These are phyloP conservation scores for Eupithecia exiguata DNA, from an alignment of 2,888 invertebrate species.

Conservation along the genomic window DNA sequence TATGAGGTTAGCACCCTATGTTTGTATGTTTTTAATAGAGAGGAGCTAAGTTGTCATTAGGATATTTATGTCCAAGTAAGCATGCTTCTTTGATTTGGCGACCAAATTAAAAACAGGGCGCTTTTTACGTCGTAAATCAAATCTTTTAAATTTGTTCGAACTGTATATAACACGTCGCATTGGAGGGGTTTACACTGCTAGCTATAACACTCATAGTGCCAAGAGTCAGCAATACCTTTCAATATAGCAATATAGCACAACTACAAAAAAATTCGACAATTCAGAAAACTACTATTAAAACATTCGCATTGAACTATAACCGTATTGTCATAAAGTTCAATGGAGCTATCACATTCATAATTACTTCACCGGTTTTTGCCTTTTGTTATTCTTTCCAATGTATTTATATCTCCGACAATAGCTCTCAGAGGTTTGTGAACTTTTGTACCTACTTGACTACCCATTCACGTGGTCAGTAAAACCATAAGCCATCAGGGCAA, in stretches of 20 bases:
- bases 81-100: no score
- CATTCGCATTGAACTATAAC: slow-evolving; percentile 4
- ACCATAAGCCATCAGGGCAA: neutral
- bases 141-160: no score
- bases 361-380: slow-evolving; percentile 16
- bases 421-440: slow-evolving; percentile 29
- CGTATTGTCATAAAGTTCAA: slow-evolving; percentile 17
- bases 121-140: no score
- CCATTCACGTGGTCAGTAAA: neutral
- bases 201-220: neutral
- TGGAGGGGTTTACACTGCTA: neutral
- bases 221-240: neutral
- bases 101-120: no score
- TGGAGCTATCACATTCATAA: neutral
- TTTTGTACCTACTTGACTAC: neutral
- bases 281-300: neutral
- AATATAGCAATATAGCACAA: neutral
- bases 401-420: slow-evolving; percentile 23
- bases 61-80: no score
- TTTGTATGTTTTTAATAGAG: no score
- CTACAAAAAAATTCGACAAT: slow-evolving; percentile 1
- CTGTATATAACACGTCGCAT: no score
- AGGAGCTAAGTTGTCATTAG: no score
- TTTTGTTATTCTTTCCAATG: slow-evolving; percentile 25
- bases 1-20: no score